Conservation (phyloP, 2,888 invertebrate species). For the Rambutsinella grinnellia region DNA sequence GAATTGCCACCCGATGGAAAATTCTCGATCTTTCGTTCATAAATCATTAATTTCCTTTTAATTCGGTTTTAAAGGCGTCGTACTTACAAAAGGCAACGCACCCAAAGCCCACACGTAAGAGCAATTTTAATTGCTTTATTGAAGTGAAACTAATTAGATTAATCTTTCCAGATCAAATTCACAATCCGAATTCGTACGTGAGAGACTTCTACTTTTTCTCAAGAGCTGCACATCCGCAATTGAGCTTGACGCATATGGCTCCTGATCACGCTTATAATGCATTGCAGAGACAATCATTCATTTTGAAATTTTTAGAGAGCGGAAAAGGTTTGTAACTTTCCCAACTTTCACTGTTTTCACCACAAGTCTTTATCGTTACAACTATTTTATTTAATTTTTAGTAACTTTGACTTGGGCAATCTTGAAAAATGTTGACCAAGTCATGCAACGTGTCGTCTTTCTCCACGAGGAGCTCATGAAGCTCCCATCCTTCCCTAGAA, state of each 20-base stretch:
- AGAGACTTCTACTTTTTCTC: conserved; percentile 96
- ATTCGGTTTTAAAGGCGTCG: conserved; percentile 36
- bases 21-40: too few species aligned
- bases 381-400: conserved; percentile 20
- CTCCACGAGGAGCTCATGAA: conserved; percentile 99
- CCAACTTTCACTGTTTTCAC: not conserved
- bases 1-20: too few species aligned
- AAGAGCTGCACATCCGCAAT: conserved; percentile 96
- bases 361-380: not conserved
- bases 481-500: conserved; percentile 96
- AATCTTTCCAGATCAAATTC: conserved; percentile 85
- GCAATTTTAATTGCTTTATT: conserved; percentile 13
- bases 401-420: conserved; percentile 92
- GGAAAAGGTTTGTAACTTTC: conserved; percentile 77
- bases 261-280: conserved; percentile 91
- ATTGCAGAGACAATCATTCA: conserved; percentile 89
- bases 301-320: conserved; percentile 95
- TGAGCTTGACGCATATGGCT: conserved; percentile 93
- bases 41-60: too few species aligned
- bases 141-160: conserved; percentile 57
- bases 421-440: conserved; percentile 89
- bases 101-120: conserved; percentile 79
- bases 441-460: conserved; percentile 97
- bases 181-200: conserved; percentile 95
- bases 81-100: conserved; percentile 65